These are phyloP conservation scores for Hesperia comma DNA, from an alignment of 2,888 invertebrate species.

Conservation along the genomic window DNA sequence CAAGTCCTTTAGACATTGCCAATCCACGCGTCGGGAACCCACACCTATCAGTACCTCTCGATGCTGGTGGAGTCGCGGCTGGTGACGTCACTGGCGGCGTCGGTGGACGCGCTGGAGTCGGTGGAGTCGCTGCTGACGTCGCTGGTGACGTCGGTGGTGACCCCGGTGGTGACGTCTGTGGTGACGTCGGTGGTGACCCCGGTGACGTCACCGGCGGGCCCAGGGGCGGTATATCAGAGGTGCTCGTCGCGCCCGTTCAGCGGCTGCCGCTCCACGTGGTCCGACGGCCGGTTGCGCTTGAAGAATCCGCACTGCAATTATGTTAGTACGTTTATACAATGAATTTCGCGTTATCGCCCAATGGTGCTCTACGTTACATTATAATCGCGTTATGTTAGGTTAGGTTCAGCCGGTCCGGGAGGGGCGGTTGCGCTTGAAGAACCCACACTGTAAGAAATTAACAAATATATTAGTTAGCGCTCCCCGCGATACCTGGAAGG, in stretches of 20 bases:
- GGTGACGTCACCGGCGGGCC: conserved; percentile 45
- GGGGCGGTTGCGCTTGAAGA: conserved; percentile 95
- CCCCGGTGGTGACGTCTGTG: conserved; percentile 50
- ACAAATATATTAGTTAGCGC: conserved; percentile 30
- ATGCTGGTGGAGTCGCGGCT: conserved; percentile 74
- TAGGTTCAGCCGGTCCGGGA: conserved; percentile 53
- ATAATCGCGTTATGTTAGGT: conserved; percentile 26
- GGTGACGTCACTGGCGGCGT: conserved; percentile 79
- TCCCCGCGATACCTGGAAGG: conserved; percentile 2
- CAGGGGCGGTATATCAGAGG: conserved; percentile 81
- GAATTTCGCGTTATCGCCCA: conserved; percentile 24
- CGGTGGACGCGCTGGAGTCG: conserved; percentile 61
- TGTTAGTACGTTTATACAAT: conserved; percentile 29
- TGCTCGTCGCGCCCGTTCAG: conserved; percentile 92
- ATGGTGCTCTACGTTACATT: conserved; percentile 19
- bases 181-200: conserved; percentile 55
- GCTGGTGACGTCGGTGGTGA: conserved; percentile 50
- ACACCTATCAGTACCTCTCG: conserved; percentile 65
- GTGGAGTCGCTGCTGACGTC: conserved; percentile 51
- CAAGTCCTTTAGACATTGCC: neutral
- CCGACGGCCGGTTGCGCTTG: conserved; percentile 93
- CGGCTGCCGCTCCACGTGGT: conserved; percentile 93
- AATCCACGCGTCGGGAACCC: neutral
- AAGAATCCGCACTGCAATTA: conserved; percentile 93
- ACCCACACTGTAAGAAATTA: conserved; percentile 87